Evolutionary conservation across 2,797 vertebrate species (phyloP), one percentile per base, ranked within the genome.

Genomic region (Myotis planiceps): DNA sequence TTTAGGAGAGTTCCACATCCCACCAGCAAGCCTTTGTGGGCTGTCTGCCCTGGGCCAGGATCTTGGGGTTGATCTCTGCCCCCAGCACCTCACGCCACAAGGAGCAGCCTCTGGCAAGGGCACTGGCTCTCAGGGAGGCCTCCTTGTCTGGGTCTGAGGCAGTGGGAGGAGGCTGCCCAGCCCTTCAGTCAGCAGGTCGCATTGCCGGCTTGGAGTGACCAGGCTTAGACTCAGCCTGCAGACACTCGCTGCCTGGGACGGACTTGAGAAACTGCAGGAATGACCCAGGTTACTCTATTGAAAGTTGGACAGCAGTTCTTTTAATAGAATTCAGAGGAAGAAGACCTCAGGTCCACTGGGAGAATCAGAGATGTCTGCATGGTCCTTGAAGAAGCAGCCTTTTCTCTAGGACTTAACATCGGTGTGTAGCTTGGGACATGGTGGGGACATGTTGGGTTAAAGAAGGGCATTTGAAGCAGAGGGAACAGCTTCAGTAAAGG

Each of bases 391-490:
- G 51, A 80, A 76, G 53, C 51, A 65, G 8, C 53, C 21, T 88
- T 92, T 72, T 69, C 76, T 84, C 82, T 34, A 34, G 39, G 75
- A 80, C 29, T 81, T 34, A 15, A 18, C 78, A 34, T 21, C 88
- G 37, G 72, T 18, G 6, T 42, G 79, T 58, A 58, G 32, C 6
- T 37, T 58, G 37, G 32, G 51, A 63, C 16, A 10, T 3, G 3
- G 12, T 14, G 51, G 45, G 49, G 51, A 69, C 16, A 34, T 69
- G 84, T 65, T 32, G 71, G 58, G 78, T 90, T 37, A 49, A 25
- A 78, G 45, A 66, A 83, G 2, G 19, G 34, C 16, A 16, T 49
- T 53, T 53, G 51, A 87, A 69, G 58, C 13, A 27, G 34, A 85
- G 29, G 32, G 45, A n/a, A 37, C 10, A 37, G 23, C 55, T 65